These are phyloP conservation scores for Ctenopoma multispine DNA, from an alignment of 2,797 vertebrate species.

Conservation along the genomic window DNA sequence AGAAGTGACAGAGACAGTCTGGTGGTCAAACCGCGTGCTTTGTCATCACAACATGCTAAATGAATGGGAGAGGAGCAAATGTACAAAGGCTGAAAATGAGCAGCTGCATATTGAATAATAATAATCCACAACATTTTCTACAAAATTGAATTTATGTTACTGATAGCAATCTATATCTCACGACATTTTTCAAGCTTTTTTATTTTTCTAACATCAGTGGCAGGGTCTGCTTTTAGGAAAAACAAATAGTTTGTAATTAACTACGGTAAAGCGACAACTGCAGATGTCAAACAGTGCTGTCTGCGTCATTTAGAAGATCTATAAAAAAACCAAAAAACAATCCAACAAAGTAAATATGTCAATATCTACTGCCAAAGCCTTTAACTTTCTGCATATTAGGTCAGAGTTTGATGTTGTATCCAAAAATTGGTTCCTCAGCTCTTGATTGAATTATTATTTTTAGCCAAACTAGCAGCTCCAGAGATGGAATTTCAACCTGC, in stretches of 20 bases:
- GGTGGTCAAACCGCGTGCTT: constrained; percentile 44
- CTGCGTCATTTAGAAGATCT: background rate
- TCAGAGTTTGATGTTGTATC: background rate
- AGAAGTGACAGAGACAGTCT: constrained; percentile 34
- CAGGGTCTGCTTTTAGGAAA: too few relatives aligned
- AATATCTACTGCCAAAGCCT: constrained; percentile 3
- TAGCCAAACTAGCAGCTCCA: background rate
- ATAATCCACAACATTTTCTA: too few relatives aligned
- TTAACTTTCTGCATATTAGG: background rate
- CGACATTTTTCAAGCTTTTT: too few relatives aligned
- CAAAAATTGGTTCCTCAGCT: background rate
- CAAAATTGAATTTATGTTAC: too few relatives aligned
- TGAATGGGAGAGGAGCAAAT: background rate
- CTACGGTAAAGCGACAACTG: background rate
- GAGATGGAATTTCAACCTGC: background rate
- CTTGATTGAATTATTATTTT: background rate
- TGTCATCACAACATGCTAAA: constrained; percentile 26
- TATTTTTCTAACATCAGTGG: too few relatives aligned
- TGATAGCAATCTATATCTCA: too few relatives aligned
- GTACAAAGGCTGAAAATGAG: background rate
- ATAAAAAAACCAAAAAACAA: background rate
- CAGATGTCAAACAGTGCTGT: background rate
- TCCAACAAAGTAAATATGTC: background rate
- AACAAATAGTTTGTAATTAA: too few relatives aligned
- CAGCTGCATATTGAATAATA: background rate